A percentile compares a stretch with the other conserved stretches of the same genome.
phyloP scores from a whole-genome alignment of 2,113 vertebrate species.

The Aspiorhynchus laticeps region DNA sequence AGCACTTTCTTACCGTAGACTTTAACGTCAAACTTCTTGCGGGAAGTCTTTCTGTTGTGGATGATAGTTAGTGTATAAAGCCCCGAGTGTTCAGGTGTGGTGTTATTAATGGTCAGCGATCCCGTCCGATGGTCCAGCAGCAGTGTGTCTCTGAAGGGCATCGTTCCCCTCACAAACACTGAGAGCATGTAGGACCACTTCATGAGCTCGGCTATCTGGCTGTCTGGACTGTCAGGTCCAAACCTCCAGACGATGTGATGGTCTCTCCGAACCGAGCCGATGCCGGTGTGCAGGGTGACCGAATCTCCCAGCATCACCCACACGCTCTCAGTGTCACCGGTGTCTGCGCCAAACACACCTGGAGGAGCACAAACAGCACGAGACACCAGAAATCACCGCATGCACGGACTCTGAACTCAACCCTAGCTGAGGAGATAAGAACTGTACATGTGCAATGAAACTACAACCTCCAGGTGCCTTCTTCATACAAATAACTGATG shows the following conservation, averaged over 20 bases:
- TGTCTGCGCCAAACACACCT: conserved; percentile 19
- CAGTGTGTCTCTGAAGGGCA: conserved; percentile 17
- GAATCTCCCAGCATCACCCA: background rate
- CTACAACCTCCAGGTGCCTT: no score
- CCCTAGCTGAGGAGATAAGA: no score
- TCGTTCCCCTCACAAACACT: background rate
- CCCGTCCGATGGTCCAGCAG: conserved; percentile 8
- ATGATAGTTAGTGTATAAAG: background rate
- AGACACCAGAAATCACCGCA: background rate
- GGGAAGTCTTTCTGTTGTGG: background rate
- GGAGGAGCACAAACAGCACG: background rate
- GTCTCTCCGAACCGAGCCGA: background rate
- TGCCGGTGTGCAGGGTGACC: background rate
- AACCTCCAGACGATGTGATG: background rate
- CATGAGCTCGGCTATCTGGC: background rate
- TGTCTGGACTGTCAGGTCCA: background rate
- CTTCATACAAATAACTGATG: no score
- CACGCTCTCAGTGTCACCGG: background rate
- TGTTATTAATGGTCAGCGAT: conserved; percentile 40
- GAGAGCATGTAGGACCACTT: conserved; percentile 27
- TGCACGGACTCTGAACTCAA: no score
- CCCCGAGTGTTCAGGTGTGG: background rate
- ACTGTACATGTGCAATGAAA: no score
- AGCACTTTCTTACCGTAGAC: conserved; percentile 28
- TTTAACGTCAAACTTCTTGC: background rate